Conservation (phyloP, 2,888 invertebrate species). For the Drosophila nigricruria region DNA sequence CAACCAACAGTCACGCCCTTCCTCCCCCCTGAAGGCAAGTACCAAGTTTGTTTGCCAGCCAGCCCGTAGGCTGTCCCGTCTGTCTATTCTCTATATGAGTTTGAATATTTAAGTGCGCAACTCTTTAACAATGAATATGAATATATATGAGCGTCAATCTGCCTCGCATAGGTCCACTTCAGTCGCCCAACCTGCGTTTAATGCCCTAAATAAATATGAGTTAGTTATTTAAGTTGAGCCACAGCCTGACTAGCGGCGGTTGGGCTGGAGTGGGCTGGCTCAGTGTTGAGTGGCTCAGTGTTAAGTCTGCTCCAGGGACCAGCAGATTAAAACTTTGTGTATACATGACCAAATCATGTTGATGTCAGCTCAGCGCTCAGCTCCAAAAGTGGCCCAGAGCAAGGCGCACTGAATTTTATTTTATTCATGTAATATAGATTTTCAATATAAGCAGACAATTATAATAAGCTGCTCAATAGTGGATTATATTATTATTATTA, state of each 20-base stretch:
- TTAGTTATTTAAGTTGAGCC: constrained; percentile 14
- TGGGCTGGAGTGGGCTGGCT: background rate
- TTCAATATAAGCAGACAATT: background rate
- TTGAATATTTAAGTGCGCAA: constrained; percentile 15
- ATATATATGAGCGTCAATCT: constrained; percentile 45
- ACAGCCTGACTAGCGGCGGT: background rate
- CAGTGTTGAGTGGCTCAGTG: constrained; percentile 3
- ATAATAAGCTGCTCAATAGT: background rate
- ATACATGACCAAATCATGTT: constrained; percentile 18
- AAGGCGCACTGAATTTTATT: background rate
- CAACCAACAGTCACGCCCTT: constrained; percentile 39
- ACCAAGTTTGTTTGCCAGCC: constrained; percentile 9
- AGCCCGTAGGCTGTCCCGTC: constrained; percentile 5
- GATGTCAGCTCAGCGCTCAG: constrained; percentile 2
- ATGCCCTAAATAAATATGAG: constrained; percentile 27
- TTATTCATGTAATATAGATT: background rate
- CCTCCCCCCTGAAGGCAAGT: constrained; percentile 19
- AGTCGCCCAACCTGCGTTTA: constrained; percentile 18
- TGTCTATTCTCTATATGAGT: background rate
- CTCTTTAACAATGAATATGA: constrained; percentile 51
- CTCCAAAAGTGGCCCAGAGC: constrained; percentile 7
- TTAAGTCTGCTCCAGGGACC: constrained; percentile 30
- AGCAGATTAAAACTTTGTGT: constrained; percentile 26
- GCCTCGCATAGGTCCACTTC: constrained; percentile 2
- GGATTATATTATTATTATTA: background rate